Conservation (phyloP, 2,888 invertebrate genomes). For the Dichetophora obliterata region DNA sequence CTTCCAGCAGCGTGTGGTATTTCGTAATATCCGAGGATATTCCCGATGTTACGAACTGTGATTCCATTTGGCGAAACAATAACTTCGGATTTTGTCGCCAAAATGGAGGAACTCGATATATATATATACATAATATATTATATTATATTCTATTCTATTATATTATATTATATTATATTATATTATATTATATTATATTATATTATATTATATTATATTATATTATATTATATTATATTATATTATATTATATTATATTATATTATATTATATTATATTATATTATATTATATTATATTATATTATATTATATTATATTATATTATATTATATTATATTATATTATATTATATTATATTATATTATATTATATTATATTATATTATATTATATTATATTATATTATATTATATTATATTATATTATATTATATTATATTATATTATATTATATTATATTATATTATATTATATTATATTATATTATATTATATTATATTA, state of each 20-base stretch:
- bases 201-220: background rate
- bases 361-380: background rate
- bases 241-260: background rate
- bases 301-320: background rate
- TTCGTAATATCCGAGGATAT: no score
- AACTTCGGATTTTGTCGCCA: background rate
- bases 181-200: background rate
- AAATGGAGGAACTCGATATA: background rate
- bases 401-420: background rate
- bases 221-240: background rate
- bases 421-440: background rate
- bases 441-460: background rate
- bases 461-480: background rate
- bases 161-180: no score
- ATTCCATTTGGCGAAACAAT: no score
- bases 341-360: background rate
- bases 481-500: background rate
- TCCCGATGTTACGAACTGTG: no score
- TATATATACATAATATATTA: background rate
- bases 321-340: background rate
- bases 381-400: background rate
- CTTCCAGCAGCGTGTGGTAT: no score
- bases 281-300: background rate
- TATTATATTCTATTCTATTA: no score
- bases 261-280: background rate